Evolutionary conservation across 2,797 vertebrate species (phyloP), one percentile per base, ranked within the genome.

Genomic region (Lagocephalus sceleratus): DNA sequence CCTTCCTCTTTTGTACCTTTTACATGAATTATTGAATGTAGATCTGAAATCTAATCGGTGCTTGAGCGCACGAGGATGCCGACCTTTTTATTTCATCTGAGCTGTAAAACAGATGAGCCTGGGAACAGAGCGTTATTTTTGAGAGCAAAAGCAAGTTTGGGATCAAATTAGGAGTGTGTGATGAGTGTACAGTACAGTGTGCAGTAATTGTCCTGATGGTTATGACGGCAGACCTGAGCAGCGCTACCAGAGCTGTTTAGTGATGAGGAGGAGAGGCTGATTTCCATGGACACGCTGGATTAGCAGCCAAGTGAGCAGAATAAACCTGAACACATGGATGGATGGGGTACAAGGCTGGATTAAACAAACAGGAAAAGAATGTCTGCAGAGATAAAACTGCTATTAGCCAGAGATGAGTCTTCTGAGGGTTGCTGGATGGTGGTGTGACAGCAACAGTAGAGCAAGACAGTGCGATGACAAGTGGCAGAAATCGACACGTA

Each of bases 401-500:
- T 35, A 3, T 14, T 35, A 29, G 26, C 7, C 2, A 2, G 9
- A 3, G 26, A 29, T 29, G 2, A 7, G 2, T 10, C 2, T 29
- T 10, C 26, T 29, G 1, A 29, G 26, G 26, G 8, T 29, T 9
- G 26, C 8, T 29, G 32, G 32, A 14, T 3, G 12, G 5, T 4
- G 32, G 25, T 29, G 29, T 29, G 29, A 29, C 11, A 8, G n/a
- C n/a, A 29, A 29, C 29, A 29, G 29, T 8, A 29, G 29, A 29
- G 29, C n/a, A n/a, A n/a, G n/a, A n/a, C n/a, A n/a, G n/a, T n/a
- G n/a, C n/a, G n/a, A n/a, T n/a, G n/a, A n/a, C n/a, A 25, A 25
- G 25, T 5, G 25, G 5, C 12, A 62, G 41, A 7, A 21, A 50
- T 40, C 57, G 66, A 64, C 70, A 51, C 51, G 70, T 78, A 63